phyloP scores from a whole-genome alignment of 2,888 invertebrate genomes.

The Drosophila aldrichi region DNA sequence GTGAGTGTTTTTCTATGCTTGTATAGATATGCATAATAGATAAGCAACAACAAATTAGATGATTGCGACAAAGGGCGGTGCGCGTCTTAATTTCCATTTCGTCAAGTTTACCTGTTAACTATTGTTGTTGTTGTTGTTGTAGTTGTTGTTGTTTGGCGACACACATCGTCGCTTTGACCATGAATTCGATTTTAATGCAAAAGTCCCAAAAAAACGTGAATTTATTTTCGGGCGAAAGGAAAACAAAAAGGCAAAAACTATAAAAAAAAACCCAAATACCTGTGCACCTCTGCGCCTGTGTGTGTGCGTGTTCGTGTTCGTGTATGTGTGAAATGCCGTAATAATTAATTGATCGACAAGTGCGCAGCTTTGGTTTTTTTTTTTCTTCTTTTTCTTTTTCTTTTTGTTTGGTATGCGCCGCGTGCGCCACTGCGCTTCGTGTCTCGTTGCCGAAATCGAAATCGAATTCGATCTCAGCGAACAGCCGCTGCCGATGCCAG shows the following conservation, averaged over 20 bases:
- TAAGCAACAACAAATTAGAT: constrained; percentile 57
- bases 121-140: constrained; percentile 27
- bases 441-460: constrained; percentile 50
- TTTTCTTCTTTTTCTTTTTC: background rate
- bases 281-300: constrained; percentile 15
- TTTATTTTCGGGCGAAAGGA: constrained; percentile 31
- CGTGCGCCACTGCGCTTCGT: constrained; percentile 39
- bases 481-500: constrained; percentile 23
- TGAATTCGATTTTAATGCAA: constrained; percentile 79
- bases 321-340: constrained; percentile 70
- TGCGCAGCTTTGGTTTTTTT: constrained; percentile 62
- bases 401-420: constrained; percentile 66
- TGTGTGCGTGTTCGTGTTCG: constrained; percentile 22
- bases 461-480: constrained; percentile 63
- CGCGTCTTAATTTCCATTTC: constrained; percentile 69
- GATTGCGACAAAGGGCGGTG: constrained; percentile 63
- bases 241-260: constrained; percentile 42
- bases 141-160: constrained; percentile 63
- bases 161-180: constrained; percentile 72
- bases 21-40: constrained; percentile 38
- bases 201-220: constrained; percentile 68
- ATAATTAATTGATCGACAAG: constrained; percentile 79
- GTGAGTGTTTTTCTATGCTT: background rate
- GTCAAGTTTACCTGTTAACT: constrained; percentile 68
- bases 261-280: constrained; percentile 63